Percentiles rank a stretch among this genome's conserved stretches.
Evolutionary conservation across 2,888 invertebrate species (phyloP).

Genomic region (Agrypnus murinus): DNA sequence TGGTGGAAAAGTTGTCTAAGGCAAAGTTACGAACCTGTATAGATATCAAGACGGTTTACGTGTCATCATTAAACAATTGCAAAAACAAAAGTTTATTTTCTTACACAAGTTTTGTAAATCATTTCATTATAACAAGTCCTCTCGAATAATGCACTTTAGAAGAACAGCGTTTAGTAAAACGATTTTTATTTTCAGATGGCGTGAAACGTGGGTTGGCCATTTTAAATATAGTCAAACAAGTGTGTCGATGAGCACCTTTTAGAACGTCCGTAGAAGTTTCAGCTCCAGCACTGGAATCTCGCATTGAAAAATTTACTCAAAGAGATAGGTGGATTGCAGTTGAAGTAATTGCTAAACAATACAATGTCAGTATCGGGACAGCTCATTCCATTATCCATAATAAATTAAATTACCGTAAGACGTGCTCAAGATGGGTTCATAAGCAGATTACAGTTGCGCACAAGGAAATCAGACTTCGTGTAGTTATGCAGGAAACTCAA

Average conservation of each 20-base stretch:
- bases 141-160: too few relatives aligned
- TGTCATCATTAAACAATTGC: too few relatives aligned
- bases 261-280: constrained; percentile 11
- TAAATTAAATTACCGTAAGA: background rate
- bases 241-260: constrained; percentile 2
- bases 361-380: constrained; percentile 4
- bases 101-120: too few relatives aligned
- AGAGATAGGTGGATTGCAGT: background rate
- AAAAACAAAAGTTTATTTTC: too few relatives aligned
- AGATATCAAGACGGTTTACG: background rate
- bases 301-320: constrained; percentile 5
- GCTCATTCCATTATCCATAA: constrained; percentile 1
- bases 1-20: too few relatives aligned
- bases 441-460: too few relatives aligned
- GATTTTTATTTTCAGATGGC: too few relatives aligned
- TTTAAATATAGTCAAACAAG: constrained; percentile 11
- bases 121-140: too few relatives aligned
- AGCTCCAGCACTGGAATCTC: constrained; percentile 2
- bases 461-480: too few relatives aligned
- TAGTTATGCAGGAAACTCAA: too few relatives aligned
- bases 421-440: background rate
- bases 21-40: background rate
- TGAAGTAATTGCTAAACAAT: background rate
- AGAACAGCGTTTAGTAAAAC: too few relatives aligned
- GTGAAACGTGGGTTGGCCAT: background rate